Evolutionary conservation across 2,888 invertebrate species (phyloP).

Genomic region (Apamea monoglypha): DNA sequence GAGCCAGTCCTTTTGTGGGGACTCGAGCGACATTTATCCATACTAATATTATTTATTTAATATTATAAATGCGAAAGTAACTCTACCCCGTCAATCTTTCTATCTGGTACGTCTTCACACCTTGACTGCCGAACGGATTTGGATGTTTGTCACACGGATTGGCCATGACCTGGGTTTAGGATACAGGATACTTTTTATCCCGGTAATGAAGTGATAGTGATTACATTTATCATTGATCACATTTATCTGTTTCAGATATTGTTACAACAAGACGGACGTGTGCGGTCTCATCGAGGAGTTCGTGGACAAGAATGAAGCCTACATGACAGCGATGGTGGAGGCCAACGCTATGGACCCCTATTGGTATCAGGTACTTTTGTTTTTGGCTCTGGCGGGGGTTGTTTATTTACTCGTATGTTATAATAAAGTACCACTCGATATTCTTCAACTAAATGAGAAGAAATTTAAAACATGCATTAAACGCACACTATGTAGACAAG

Average conservation of each 20-base stretch:
- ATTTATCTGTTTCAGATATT: conserved; percentile 79
- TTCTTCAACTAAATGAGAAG: too few species aligned
- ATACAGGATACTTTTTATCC: background rate
- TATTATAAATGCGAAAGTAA: background rate
- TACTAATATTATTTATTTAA: background rate
- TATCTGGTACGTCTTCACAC: background rate
- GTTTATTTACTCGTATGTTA: background rate
- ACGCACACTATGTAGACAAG: too few species aligned
- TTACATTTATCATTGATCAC: background rate
- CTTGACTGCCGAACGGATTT: background rate
- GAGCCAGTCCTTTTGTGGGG: too few species aligned
- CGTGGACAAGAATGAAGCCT: conserved; percentile 89
- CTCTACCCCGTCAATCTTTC: background rate
- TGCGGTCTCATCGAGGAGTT: conserved; percentile 90
- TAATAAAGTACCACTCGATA: too few species aligned
- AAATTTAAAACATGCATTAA: too few species aligned
- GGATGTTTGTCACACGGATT: background rate
- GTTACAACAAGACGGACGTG: conserved; percentile 86
- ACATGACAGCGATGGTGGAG: conserved; percentile 88
- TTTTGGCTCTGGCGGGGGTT: background rate
- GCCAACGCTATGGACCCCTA: conserved; percentile 85
- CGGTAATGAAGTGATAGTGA: background rate
- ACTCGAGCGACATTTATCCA: background rate
- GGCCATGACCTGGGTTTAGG: background rate
- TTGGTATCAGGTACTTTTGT: conserved; percentile 91